Base-by-base conservation (phyloP, 2,797 vertebrate species). In the Erithacus rubecula region DNA sequence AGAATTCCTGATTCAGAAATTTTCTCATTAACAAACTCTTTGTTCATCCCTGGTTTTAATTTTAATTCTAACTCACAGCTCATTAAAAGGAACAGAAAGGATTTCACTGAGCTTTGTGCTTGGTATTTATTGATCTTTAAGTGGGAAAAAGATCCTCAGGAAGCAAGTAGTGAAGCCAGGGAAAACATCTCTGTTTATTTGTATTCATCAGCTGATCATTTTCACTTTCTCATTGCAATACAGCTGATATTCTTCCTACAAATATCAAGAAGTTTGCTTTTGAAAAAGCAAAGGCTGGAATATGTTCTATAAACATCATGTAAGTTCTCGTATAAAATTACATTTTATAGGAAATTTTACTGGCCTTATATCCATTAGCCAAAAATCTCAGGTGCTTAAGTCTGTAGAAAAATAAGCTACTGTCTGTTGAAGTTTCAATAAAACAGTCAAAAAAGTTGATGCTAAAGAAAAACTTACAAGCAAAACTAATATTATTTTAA, bases 331-430 rank as follows among this genome's bases (percentile, higher is more conserved):
- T 96, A 96, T 96, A 95, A 96, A 95, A 81, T 97, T 97, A 95
- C 95, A 70, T 94, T 97, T 98, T 97, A 98, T 96, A 87, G 92
- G 79, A 96, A 96, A 94, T 97, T 98, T 98, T 98, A 97, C 94
- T 95, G 76, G 94, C 70, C 89, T 95, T 96, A 64, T 80, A 95
- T 94, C 79, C 94, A 97, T 97, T 97, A 97, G 97, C 97, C 96
- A 98, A 97, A 98, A 98, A 95, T 97, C 91, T 97, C 97, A 98
- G 96, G 97, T 97, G 97, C 96, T 98, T 96, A 97, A 88, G 74
- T 95, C 86, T 85, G 82, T 97, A 95, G 97, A 97, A 98, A 98
- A 98, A 97, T 97, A 98, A 97, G 97, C 97, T 98, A 97, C 97
- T 97, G 97, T 97, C 97, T 96, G 82, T 91, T 97, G 93, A 96